These are phyloP conservation scores for Lycorma delicatula DNA, from an alignment of 1,140 invertebrate genomes.

Conservation along the genomic window DNA sequence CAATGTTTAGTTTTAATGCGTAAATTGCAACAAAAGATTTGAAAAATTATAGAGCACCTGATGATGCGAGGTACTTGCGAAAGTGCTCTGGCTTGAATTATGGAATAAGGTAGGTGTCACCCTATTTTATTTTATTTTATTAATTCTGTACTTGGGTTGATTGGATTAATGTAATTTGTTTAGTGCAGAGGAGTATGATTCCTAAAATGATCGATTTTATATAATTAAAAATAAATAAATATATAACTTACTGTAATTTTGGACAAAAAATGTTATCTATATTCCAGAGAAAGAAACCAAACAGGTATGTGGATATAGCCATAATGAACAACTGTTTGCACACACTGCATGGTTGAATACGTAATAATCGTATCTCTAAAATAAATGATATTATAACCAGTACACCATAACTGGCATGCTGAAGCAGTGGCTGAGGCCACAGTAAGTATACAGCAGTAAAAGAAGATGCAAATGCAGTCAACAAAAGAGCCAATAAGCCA, in stretches of 20 bases:
- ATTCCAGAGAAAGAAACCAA: constrained; percentile 32
- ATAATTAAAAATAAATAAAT: too few relatives aligned
- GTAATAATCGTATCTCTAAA: constrained; percentile 23
- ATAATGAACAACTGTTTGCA: constrained; percentile 27
- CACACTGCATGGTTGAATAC: constrained; percentile 20
- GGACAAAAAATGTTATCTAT: constrained; percentile 29
- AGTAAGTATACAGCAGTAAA: constrained; percentile 28
- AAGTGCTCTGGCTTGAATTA: too few relatives aligned
- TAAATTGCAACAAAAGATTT: too few relatives aligned
- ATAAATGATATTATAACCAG: constrained; percentile 25
- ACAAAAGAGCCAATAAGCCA: constrained; percentile 17
- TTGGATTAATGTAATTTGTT: neutral
- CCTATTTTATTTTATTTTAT: neutral
- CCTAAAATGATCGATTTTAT: neutral
- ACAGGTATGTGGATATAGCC: constrained; percentile 24
- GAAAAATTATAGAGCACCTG: too few relatives aligned
- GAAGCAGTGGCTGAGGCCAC: constrained; percentile 29
- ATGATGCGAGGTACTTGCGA: too few relatives aligned
- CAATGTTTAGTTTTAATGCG: too few relatives aligned
- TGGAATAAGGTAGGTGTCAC: too few relatives aligned
- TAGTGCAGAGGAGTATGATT: constrained; percentile 1
- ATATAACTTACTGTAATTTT: constrained; percentile 26
- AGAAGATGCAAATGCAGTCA: constrained; percentile 14
- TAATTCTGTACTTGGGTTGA: neutral
- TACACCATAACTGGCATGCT: constrained; percentile 27